These are phyloP conservation scores for Coelinius sp. DNA, from an alignment of 2,888 invertebrate species.

Conservation along the genomic window DNA sequence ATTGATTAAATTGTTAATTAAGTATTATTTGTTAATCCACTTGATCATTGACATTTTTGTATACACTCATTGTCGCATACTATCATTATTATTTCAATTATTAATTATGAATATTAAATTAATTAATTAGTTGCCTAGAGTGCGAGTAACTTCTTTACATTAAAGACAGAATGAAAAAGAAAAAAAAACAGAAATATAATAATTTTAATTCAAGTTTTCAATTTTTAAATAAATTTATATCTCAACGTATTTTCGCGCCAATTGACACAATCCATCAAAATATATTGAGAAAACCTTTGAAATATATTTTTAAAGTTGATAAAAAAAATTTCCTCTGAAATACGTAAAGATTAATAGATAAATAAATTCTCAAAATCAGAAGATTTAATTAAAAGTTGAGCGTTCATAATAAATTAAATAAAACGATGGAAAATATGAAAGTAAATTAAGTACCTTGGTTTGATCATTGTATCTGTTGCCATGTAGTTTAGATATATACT, in stretches of 20 bases:
- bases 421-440: slow-evolving; percentile 64
- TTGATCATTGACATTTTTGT: slow-evolving; percentile 20
- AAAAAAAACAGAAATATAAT: background rate
- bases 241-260: background rate
- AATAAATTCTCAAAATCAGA: background rate
- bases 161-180: background rate
- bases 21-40: slow-evolving; percentile 12
- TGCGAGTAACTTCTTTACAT: slow-evolving; percentile 6
- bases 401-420: slow-evolving; percentile 5
- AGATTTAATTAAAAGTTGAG: background rate
- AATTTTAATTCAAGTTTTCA: background rate
- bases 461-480: slow-evolving; percentile 58
- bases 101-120: background rate
- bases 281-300: background rate
- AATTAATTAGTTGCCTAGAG: slow-evolving; percentile 2
- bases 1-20: background rate
- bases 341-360: background rate
- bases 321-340: background rate
- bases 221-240: background rate
- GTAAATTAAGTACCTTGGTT: slow-evolving; percentile 66
- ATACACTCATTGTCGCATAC: slow-evolving; percentile 15
- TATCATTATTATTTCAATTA: background rate
- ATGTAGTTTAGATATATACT: slow-evolving; percentile 64
- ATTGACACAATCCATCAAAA: background rate
- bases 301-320: slow-evolving; percentile 4